Base-by-base conservation (phyloP, 2,888 invertebrate species). In the Prionchulus punctatus region DNA sequence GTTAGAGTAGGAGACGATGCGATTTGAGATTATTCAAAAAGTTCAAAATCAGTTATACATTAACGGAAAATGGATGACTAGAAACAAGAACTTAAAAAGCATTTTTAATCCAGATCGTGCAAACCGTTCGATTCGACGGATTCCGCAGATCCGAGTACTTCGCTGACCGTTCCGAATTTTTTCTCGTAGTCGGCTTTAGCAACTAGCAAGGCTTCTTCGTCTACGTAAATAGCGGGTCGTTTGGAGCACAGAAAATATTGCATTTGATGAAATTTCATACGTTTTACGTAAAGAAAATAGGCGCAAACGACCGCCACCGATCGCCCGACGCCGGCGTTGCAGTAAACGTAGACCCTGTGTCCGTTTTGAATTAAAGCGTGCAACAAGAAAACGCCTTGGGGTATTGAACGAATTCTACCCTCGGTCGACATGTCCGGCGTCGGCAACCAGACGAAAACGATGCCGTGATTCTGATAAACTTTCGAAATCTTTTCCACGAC, bases 261-360 rank as follows among this genome's bases (percentile, higher is more conserved):
- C 49, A 54, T 50, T 27, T 54, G n/a, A 3, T 12, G 15, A 3
- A 54, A 50, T 21, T 26, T 3, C 48, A 54, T 48, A 3, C 15
- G 49, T 18, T 18, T 4, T n/a, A 54, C 50, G 30, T 30, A 54
- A 21, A 50, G 3, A n/a, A 54, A 27, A 50, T 54, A 54, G 12
- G 23, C 54, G 30, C 18, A 4, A 3, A 54, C 54, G 49, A 54
- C 43, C 3, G 54, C 54, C 3, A 3, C 50, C 18, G 54, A 15
- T 26, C 54, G 47, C 7, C 54, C 54, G 4, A 54, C 48, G 25
- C 54, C 54, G 18, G 54, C 54, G 25, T 54, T 54, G 27, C 54
- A 54, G 26, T 54, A 48, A 23, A 54, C 54, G 26, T 54, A 54
- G 15, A 54, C 54, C 4, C 15, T n/a, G 28, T 50, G 54, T n/a